These are phyloP conservation scores for Pristionchus exspectatus DNA, from an alignment of 2,888 invertebrate genomes.

Conservation along the genomic window DNA sequence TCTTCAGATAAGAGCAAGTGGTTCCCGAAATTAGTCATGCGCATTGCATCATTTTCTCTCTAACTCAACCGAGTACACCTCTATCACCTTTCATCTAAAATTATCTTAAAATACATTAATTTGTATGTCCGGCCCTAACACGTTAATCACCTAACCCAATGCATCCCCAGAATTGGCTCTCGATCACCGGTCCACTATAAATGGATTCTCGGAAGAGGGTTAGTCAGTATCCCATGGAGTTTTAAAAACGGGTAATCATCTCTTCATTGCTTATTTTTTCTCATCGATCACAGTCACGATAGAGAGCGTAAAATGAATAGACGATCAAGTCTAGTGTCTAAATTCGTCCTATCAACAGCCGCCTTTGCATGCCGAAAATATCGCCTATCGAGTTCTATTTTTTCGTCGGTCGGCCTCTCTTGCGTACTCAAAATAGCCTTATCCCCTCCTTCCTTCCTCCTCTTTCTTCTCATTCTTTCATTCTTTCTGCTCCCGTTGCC, in stretches of 20 bases:
- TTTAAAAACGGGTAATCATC: too few species aligned
- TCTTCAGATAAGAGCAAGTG: neutral
- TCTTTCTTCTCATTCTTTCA: neutral
- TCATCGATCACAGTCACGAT: too few species aligned
- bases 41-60: neutral
- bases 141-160: too few species aligned
- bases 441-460: neutral
- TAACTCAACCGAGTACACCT: neutral
- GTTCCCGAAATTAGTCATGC: neutral
- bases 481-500: neutral
- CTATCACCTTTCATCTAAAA: too few species aligned
- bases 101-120: too few species aligned
- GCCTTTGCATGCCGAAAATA: neutral
- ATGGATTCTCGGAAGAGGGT: too few species aligned
- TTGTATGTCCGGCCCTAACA: too few species aligned
- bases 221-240: too few species aligned
- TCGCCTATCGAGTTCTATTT: neutral
- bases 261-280: too few species aligned
- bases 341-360: neutral
- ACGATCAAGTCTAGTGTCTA: neutral
- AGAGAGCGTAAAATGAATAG: neutral
- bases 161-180: too few species aligned
- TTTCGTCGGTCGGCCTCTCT: neutral
- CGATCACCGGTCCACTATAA: too few species aligned
- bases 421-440: slow-evolving; percentile 33